These are phyloP conservation scores for Drosophila subquinaria DNA, from an alignment of 2,888 invertebrate species.

Conservation along the genomic window DNA sequence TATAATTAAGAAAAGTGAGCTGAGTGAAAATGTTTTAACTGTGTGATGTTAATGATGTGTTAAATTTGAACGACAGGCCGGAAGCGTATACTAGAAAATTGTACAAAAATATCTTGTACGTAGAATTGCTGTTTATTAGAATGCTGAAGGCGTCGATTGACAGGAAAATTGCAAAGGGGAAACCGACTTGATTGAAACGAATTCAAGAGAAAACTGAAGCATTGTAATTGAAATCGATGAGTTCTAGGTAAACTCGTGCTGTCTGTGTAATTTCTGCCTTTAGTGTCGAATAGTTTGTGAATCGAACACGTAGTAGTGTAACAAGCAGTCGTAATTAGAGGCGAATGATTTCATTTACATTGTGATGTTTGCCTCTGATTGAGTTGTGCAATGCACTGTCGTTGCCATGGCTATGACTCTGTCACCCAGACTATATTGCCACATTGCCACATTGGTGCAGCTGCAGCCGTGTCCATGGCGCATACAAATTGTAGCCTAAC, in stretches of 20 bases:
- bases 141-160: neutral
- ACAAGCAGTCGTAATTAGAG: conserved; percentile 8
- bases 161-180: neutral
- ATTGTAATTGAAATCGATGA: neutral
- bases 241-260: conserved; percentile 3
- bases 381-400: conserved; percentile 33
- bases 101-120: neutral
- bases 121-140: neutral
- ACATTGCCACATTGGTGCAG: conserved; percentile 8
- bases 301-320: neutral
- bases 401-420: conserved; percentile 21
- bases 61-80: neutral
- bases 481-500: conserved; percentile 25
- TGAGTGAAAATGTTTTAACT: neutral
- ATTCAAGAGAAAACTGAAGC: neutral
- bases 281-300: neutral
- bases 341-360: neutral
- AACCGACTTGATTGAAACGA: neutral
- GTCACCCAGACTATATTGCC: conserved; percentile 21
- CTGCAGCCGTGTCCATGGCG: conserved; percentile 39
- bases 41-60: neutral
- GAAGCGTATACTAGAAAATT: neutral
- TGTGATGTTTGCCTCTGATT: neutral
- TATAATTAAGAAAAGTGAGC: conserved; percentile 7
- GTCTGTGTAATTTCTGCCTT: neutral